These are phyloP conservation scores for Rhysida immarginata DNA, from an alignment of 1,140 invertebrate species.

Conservation along the genomic window DNA sequence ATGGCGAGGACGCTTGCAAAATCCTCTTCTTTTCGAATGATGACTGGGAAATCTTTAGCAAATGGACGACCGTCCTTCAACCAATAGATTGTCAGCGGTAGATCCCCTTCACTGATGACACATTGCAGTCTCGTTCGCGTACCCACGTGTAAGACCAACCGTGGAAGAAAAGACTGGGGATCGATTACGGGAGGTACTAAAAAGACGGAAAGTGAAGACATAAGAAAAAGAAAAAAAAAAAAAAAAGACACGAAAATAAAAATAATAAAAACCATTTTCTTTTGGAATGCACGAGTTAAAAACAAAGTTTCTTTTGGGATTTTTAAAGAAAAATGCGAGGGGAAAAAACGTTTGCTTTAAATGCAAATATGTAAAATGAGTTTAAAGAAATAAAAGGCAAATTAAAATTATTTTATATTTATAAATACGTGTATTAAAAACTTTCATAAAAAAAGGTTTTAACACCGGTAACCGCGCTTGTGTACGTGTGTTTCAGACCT, in stretches of 20 bases:
- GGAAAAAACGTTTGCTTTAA: no score
- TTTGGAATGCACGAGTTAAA: not conserved
- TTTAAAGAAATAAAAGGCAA: no score
- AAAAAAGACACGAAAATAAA: no score
- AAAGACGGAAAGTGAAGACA: no score
- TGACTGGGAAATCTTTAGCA: constrained; percentile 29
- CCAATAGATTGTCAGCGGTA: constrained; percentile 58
- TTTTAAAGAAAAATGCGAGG: no score
- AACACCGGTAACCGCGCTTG: no score
- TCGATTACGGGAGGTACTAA: constrained; percentile 21
- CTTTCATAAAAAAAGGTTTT: no score
- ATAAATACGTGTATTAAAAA: no score
- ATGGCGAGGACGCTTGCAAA: constrained; percentile 63
- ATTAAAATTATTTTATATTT: no score
- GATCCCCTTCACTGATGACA: constrained; percentile 58
- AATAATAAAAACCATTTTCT: not conserved
- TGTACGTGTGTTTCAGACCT: no score
- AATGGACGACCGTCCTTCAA: constrained; percentile 52
- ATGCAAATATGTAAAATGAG: no score
- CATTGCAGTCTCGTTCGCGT: constrained; percentile 58
- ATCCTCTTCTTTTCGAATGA: constrained; percentile 40
- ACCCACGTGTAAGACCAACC: constrained; percentile 27
- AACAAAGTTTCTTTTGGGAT: not conserved
- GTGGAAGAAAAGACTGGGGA: constrained; percentile 19
- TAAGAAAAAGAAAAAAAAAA: no score